Base-by-base conservation (phyloP, 2,888 invertebrate species). In the Oxyteleia sp. region DNA sequence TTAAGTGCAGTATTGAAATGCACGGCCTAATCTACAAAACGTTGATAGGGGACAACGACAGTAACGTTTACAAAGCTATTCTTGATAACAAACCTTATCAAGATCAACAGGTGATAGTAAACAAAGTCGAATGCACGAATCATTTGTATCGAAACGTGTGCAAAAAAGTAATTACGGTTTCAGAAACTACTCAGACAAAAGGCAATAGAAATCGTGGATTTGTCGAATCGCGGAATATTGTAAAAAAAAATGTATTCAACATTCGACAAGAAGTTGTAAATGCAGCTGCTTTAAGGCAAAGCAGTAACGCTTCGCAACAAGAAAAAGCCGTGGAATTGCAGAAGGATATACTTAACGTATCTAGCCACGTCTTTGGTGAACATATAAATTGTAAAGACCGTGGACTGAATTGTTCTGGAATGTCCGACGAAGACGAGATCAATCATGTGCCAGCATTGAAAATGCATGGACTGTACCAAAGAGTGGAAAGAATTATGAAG, bases 91-190 rank as follows among this genome's bases (percentile, higher is more conserved):
- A 59, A 0, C 80, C 80, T 8, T 80, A 80, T 23, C 1, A 7
- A 10, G 35, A 49, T 1, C 51, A 64, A 26, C 29, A 43, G 0
- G 41, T 80, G 13, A 20, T 10, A 10, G 57, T 78, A n/a, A 41
- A 71, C 86, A 47, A 43, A 43, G 20, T 18, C 41, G 38, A 72
- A 79, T 92, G 92, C 71, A 76, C 45, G 4, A 91, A 90, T 66
- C 90, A 92, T 79, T 43, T 90, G n/a, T 61, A 87, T 7, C 82
- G 84, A 20, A 87, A 87, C 75, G 49, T 84, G 18, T 82, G 85
- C 7, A 85, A 72, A 13, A 84, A 76, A 29, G 0, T 74, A 0
- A 23, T 11, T 2, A 13, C 15, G 2, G 13, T 66, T 15, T 20
- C 41, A 8, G 29, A 35, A 41, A 47, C 13, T 0, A 51, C 35